phyloP scores from a whole-genome alignment of 2,113 vertebrate genomes.

The Drymodes brunneopygia region DNA sequence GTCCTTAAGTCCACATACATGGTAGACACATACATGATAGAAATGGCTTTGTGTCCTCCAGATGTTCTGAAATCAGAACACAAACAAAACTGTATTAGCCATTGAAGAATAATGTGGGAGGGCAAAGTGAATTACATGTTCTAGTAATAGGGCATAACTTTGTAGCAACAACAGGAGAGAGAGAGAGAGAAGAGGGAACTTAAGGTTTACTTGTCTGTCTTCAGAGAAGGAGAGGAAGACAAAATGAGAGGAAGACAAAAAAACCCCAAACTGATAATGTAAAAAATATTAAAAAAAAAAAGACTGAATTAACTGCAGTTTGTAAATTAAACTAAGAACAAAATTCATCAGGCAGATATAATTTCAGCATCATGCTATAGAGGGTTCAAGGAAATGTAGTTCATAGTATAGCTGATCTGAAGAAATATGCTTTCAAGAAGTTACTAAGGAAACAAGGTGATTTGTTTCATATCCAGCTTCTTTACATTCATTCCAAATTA shows the following conservation, averaged over 20 bases:
- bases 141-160: slow-evolving; percentile 19
- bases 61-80: not conserved
- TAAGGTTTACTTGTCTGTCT: not conserved
- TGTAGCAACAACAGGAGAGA: not conserved
- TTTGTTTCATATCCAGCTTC: not conserved
- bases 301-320: not conserved
- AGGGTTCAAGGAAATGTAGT: not conserved
- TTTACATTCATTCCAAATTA: not conserved
- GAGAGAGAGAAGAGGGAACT: not conserved
- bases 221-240: not conserved
- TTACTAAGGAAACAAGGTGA: not conserved
- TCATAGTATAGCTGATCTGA: not conserved
- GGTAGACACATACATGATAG: too few relatives aligned
- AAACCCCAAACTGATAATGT: not conserved
- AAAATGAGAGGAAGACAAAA: not conserved
- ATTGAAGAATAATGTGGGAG: slow-evolving; percentile 20
- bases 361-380: not conserved
- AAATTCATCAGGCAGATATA: not conserved
- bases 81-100: not conserved
- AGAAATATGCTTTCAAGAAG: not conserved
- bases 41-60: not conserved
- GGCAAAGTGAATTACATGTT: slow-evolving; percentile 20
- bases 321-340: not conserved
- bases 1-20: not conserved
- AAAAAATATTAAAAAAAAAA: too few relatives aligned